Conservation (phyloP, 1,140 invertebrate genomes). For the Physella acuta region DNA sequence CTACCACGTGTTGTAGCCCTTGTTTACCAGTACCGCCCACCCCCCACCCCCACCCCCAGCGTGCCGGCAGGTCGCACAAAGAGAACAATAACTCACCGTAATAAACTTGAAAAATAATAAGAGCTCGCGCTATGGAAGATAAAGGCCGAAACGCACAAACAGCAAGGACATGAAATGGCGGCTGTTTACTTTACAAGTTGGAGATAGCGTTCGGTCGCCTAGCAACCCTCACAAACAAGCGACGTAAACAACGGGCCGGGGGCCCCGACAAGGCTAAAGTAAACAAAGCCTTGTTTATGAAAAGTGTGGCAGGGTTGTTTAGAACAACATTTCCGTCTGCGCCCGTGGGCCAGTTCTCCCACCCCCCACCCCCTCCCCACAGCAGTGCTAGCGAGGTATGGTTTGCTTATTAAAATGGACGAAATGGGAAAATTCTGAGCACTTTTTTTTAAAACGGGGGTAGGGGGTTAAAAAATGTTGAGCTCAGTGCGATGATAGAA, state of each 20-base stretch:
- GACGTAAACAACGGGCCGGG: conserved; percentile 23
- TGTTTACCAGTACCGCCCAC: background rate
- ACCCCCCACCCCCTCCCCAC: too few relatives aligned
- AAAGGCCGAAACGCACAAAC: conserved; percentile 15
- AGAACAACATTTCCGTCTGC: too few relatives aligned
- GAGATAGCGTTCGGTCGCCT: conserved; percentile 24
- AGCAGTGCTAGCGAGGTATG: too few relatives aligned
- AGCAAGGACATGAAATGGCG: conserved; percentile 14
- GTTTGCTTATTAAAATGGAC: too few relatives aligned
- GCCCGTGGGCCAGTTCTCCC: too few relatives aligned
- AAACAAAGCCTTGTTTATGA: conserved; percentile 28
- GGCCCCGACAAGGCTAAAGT: conserved; percentile 21
- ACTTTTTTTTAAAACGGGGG: too few relatives aligned
- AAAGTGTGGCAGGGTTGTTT: conserved; percentile 24
- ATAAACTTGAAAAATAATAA: conserved; percentile 11
- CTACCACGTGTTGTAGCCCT: background rate
- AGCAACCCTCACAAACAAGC: conserved; percentile 26
- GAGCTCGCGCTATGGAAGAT: conserved; percentile 2
- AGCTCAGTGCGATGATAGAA: too few relatives aligned
- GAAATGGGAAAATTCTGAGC: too few relatives aligned
- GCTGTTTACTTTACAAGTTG: conserved; percentile 25
- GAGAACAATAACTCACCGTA: too few relatives aligned
- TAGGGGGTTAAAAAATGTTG: too few relatives aligned
- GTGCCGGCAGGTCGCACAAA: background rate
- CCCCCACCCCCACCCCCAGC: conserved; percentile 2